Percentiles rank a stretch among this genome's conserved stretches.
Conservation (phyloP, 2,797 vertebrate species). For the Atherinosoma microstoma region DNA sequence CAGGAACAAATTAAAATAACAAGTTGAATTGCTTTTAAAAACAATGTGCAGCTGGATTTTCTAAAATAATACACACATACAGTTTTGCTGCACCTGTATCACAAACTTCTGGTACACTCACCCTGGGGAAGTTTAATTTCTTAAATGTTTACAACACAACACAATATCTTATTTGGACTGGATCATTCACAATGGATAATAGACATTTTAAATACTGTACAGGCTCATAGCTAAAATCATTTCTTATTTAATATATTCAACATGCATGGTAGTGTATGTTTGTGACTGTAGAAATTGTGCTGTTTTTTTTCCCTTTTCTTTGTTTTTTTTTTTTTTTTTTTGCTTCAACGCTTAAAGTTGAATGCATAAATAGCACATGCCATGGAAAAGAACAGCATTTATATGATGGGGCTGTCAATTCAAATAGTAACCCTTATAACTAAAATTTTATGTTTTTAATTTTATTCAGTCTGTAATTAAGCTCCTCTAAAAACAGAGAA, state of each 20-base stretch:
- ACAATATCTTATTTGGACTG: background rate
- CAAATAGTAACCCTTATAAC: conserved; percentile 33
- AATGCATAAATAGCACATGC: background rate
- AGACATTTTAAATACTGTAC: background rate
- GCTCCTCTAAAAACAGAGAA: conserved; percentile 30
- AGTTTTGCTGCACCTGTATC: background rate
- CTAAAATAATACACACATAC: background rate
- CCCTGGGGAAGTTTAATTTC: background rate
- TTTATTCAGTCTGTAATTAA: conserved; percentile 28
- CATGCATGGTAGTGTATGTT: background rate
- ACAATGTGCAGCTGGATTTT: background rate
- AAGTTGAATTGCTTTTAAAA: background rate
- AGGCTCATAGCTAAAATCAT: background rate
- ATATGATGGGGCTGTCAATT: conserved; percentile 33
- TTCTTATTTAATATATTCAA: background rate
- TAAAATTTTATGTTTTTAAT: conserved; percentile 30
- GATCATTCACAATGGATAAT: background rate
- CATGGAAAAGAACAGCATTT: conserved; percentile 19
- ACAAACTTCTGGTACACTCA: background rate
- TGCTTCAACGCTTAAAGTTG: background rate
- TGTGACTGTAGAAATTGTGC: background rate
- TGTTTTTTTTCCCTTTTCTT: background rate
- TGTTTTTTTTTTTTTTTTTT: background rate
- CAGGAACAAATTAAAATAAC: conserved; percentile 1
- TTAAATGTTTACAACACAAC: background rate